Evolutionary conservation across 1,140 invertebrate genomes (phyloP), one percentile per base, ranked within the genome.

Genomic region (Drosophila cardini): DNA sequence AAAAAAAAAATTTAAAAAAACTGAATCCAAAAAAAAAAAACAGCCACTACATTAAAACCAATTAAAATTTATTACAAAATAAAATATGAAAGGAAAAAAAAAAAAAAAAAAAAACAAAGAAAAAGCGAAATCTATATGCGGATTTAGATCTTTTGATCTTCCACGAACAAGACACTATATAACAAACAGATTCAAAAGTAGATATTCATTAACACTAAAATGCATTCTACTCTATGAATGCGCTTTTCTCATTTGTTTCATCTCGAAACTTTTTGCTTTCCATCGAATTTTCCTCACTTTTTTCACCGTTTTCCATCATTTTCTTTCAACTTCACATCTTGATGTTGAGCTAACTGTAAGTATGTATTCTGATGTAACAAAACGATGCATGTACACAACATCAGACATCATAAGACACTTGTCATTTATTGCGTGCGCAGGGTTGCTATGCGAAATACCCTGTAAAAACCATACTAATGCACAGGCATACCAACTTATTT

Each of bases 11-110:
- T 2, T 2, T 2, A 36, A 30, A 53, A 30, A 53, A 71, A 48
- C 11, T 26, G 32, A 52, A 58, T 18, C 21, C n/a, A 63, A 21
- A 38, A 67, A 56, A n/a, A 3, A 72, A 67, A 30, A 30, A 62
- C 36, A 68, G 36, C 36, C 63, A 72, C 69, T 64, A 64, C 61
- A 72, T 72, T 60, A 75, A 61, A 74, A 63, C 64, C 75, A 74
- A 75, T 63, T 65, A 60, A 75, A 76, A 77, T 72, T 72, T 72
- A 76, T 76, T 76, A 68, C 68, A 73, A 73, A 69, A 79, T 72
- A 76, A 72, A 77, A 79, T 72, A 72, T 53, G 63, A 72, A 79
- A 76, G 56, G 55, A 62, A 72, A 78, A 78, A 75, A 69, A 62
- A 65, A 64, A 62, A 30, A 32, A 53, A 53, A 32, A 55, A 61